These are phyloP conservation scores for Catostylus mosaicus DNA, from an alignment of 30 jellyfish, hydroid and myxozoan species.

Conservation along the genomic window DNA sequence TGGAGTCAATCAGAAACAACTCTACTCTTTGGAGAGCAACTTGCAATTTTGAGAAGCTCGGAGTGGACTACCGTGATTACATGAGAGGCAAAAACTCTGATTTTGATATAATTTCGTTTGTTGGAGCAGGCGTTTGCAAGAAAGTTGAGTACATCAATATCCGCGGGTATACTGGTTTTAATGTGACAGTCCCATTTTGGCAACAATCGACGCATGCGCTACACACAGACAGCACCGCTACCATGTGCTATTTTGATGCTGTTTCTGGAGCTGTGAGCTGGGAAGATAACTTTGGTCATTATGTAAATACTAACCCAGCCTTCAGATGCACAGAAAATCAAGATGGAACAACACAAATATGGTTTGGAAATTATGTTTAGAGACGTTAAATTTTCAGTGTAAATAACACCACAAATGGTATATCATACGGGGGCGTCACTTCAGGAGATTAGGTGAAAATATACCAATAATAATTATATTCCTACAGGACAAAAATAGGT, in stretches of 20 bases:
- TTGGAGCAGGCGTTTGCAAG: not conserved
- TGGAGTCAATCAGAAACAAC: not conserved
- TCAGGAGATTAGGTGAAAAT: too few species aligned
- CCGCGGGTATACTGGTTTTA: not conserved
- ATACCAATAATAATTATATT: too few species aligned
- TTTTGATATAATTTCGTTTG: not conserved
- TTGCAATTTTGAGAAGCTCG: constrained; percentile 1
- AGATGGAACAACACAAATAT: not conserved
- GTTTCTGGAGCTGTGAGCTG: not conserved
- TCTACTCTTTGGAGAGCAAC: constrained; percentile 7
- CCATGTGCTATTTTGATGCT: not conserved
- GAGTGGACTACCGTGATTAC: constrained; percentile 29
- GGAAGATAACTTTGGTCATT: constrained; percentile 21
- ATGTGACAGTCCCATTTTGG: not conserved
- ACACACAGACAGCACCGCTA: not conserved
- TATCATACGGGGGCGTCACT: too few species aligned
- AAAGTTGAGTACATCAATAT: not conserved
- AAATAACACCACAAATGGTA: too few species aligned
- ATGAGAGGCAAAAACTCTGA: not conserved
- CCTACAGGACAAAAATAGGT: too few species aligned
- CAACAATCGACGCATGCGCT: not conserved
- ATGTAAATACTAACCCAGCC: not conserved
- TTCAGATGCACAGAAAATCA: constrained; percentile 20
- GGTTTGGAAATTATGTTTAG: constrained; percentile 1
- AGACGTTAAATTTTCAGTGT: too few species aligned